These are phyloP conservation scores for Lamellibrachia luymesi DNA, from an alignment of 1,140 invertebrate genomes.

Conservation along the genomic window DNA sequence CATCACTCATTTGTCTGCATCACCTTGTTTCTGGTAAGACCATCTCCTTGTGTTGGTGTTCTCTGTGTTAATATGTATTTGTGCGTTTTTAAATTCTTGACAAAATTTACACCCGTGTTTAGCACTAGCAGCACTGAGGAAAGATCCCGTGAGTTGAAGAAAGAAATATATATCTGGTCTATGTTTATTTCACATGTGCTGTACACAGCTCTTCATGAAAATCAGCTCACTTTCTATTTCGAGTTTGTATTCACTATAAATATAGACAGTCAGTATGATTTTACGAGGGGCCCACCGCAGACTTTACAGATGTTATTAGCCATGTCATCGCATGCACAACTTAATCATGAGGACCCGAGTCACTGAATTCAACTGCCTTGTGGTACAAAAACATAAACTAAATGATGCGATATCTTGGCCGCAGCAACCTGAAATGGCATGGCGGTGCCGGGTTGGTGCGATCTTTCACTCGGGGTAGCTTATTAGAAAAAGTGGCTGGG, in stretches of 20 bases:
- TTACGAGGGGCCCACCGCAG: neutral
- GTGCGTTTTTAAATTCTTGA: neutral
- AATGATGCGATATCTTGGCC: neutral
- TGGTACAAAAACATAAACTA: slow-evolving; percentile 5
- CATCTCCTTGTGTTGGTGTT: neutral
- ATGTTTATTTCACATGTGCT: neutral
- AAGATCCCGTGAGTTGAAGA: neutral
- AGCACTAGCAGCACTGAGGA: neutral
- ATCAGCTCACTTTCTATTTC: neutral
- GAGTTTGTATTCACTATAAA: neutral
- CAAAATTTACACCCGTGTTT: neutral
- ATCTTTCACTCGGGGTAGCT: neutral
- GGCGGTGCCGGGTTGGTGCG: neutral
- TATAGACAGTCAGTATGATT: neutral
- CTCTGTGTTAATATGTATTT: neutral
- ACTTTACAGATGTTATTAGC: slow-evolving; percentile 1
- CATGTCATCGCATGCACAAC: neutral
- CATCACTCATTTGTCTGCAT: neutral
- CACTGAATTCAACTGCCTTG: slow-evolving; percentile 1
- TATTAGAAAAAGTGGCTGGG: neutral
- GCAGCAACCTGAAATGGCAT: neutral
- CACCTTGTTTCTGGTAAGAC: neutral
- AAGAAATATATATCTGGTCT: neutral
- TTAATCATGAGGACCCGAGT: neutral
- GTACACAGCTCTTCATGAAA: neutral